phyloP scores from a whole-genome alignment of 2,113 vertebrate species.

The Tachycineta bicolor region DNA sequence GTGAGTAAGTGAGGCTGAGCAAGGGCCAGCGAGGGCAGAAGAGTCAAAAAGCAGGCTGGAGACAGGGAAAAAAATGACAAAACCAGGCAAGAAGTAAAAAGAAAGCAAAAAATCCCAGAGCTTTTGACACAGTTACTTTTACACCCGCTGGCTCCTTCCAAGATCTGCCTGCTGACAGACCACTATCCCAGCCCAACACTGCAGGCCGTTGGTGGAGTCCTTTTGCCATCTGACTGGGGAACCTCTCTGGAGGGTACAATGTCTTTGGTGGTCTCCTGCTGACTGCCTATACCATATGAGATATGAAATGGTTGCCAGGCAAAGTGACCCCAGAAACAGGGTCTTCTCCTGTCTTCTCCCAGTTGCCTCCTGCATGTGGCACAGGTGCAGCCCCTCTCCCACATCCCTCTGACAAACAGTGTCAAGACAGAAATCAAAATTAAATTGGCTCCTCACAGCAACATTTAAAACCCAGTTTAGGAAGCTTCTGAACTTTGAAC shows the following conservation, averaged over 20 bases:
- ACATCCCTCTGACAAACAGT: background rate
- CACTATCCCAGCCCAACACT: background rate
- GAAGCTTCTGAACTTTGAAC: background rate
- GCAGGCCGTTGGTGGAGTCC: too few relatives aligned
- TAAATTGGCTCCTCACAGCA: background rate
- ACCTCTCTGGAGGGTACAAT: background rate
- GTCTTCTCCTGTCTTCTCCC: too few relatives aligned
- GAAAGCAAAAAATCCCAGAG: background rate
- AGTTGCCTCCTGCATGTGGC: background rate
- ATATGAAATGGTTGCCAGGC: background rate
- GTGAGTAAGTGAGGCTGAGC: background rate
- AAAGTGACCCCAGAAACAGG: background rate
- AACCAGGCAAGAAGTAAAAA: background rate
- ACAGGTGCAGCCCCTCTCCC: accelerated
- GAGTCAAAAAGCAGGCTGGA: background rate
- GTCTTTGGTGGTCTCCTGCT: background rate
- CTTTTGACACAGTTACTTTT: background rate
- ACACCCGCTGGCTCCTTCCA: background rate
- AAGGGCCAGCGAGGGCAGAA: accelerated
- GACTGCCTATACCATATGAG: background rate
- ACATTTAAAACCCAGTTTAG: background rate
- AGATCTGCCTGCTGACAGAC: too few relatives aligned
- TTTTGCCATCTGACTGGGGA: background rate
- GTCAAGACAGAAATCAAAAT: background rate
- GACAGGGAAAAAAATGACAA: background rate